Evolutionary conservation across 2,888 invertebrate species (phyloP).

Genomic region (Dynastes hyllus): DNA sequence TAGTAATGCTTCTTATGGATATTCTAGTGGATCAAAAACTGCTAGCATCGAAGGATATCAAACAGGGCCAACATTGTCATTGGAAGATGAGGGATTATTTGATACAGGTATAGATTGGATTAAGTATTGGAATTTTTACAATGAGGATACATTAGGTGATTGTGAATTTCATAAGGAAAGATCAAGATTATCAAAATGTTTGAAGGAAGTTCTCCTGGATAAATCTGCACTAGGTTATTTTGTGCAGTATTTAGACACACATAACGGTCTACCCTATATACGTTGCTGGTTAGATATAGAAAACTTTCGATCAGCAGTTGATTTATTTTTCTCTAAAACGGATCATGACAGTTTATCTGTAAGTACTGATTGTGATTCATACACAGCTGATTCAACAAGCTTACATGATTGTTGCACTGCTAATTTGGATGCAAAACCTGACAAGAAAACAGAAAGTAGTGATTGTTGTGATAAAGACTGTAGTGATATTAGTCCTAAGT

Average conservation of each 20-base stretch:
- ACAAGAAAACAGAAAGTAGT: constrained; percentile 52
- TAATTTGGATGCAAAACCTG: constrained; percentile 54
- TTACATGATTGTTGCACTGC: constrained; percentile 65
- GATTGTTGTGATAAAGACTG: constrained; percentile 65
- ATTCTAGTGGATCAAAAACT: constrained; percentile 52
- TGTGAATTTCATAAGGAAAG: constrained; percentile 61
- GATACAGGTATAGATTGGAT: constrained; percentile 63
- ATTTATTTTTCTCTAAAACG: constrained; percentile 55
- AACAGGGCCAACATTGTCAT: constrained; percentile 54
- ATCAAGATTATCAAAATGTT: constrained; percentile 82
- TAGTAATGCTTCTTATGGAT: constrained; percentile 54
- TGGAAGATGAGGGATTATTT: constrained; percentile 68
- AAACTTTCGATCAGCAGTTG: constrained; percentile 74
- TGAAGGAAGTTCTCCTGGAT: constrained; percentile 84
- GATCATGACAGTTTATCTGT: constrained; percentile 71
- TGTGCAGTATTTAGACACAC: constrained; percentile 89
- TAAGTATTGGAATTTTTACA: not conserved
- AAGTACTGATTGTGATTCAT: constrained; percentile 70
- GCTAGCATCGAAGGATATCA: constrained; percentile 55
- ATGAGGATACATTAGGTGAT: too few species aligned
- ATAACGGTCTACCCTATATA: constrained; percentile 78
- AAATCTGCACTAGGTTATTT: constrained; percentile 88
- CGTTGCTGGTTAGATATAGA: constrained; percentile 87
- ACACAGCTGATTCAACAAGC: constrained; percentile 68
- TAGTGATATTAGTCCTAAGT: constrained; percentile 66